phyloP scores from a whole-genome alignment of 2,797 vertebrate genomes.

The Lophotriccus pileatus region DNA sequence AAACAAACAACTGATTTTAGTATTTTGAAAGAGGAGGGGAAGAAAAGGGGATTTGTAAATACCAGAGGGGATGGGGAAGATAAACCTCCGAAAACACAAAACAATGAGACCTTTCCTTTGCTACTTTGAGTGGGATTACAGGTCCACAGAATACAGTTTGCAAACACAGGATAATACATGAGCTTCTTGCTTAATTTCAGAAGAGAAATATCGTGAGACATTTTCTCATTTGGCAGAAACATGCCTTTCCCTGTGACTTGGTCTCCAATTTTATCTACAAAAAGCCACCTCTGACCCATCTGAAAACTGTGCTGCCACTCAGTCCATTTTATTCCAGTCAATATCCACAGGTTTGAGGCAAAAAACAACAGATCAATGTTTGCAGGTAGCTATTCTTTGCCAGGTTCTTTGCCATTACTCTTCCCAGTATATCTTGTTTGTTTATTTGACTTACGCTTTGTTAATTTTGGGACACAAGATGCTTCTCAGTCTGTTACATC shows the following conservation, averaged over 20 bases:
- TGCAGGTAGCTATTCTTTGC: neutral
- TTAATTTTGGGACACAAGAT: neutral
- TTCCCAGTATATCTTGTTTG: neutral
- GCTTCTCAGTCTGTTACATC: neutral
- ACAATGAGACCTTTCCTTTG: neutral
- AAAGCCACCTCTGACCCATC: neutral
- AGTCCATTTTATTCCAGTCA: neutral
- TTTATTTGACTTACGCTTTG: neutral
- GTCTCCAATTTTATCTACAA: neutral
- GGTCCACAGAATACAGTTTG: neutral
- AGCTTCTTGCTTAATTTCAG: neutral
- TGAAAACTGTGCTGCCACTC: neutral
- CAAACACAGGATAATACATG: neutral
- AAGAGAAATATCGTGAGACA: neutral
- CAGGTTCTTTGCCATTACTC: neutral
- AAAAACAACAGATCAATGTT: neutral
- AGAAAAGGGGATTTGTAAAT: neutral
- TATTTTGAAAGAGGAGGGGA: neutral
- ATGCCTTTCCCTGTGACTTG: neutral
- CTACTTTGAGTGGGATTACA: neutral
- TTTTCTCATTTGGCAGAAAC: neutral
- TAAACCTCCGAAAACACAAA: neutral
- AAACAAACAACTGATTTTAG: neutral
- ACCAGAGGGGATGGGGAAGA: neutral
- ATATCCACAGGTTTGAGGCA: neutral